Percentiles rank a stretch among this genome's conserved stretches.
Conservation (phyloP, 2,797 vertebrate species). For the Scleropages formosus region DNA sequence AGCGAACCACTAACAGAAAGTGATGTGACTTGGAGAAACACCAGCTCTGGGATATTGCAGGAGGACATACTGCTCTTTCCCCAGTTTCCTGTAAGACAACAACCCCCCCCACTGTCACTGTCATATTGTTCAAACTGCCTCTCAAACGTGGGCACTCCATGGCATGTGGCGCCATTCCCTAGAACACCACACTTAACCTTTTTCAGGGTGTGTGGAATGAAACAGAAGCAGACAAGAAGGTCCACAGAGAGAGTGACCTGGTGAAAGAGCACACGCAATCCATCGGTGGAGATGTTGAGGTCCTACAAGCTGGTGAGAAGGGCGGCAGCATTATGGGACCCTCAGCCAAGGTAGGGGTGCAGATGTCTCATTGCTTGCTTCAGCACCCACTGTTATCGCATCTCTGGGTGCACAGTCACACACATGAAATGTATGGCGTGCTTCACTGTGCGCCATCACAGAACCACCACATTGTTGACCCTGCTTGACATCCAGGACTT, state of each 20-base stretch:
- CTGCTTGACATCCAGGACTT: too few species aligned
- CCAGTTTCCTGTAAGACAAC: slow-evolving; percentile 46
- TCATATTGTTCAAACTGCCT: background rate
- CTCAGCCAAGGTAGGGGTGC: slow-evolving; percentile 45
- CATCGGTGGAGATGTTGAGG: slow-evolving; percentile 27
- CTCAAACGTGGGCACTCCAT: too few species aligned
- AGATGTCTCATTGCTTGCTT: slow-evolving; percentile 44
- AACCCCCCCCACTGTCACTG: background rate
- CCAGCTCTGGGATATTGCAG: slow-evolving; percentile 35
- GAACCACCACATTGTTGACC: too few species aligned
- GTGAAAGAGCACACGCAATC: background rate
- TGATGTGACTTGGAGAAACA: slow-evolving; percentile 40
- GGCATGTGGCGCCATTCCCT: too few species aligned
- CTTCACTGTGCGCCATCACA: background rate
- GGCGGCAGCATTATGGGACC: slow-evolving; percentile 31
- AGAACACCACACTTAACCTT: background rate
- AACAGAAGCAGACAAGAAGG: slow-evolving; percentile 46
- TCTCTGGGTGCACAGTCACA: background rate
- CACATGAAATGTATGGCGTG: background rate
- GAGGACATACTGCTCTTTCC: slow-evolving; percentile 39
- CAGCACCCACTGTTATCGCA: slow-evolving; percentile 49
- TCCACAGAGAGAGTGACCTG: background rate
- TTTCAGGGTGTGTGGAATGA: slow-evolving; percentile 55
- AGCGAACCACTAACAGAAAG: slow-evolving; percentile 37
- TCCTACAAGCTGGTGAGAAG: background rate